Percentiles rank a stretch among this genome's conserved stretches.
Evolutionary conservation across 2,797 vertebrate species (phyloP).

Genomic region (Staurois parvus): DNA sequence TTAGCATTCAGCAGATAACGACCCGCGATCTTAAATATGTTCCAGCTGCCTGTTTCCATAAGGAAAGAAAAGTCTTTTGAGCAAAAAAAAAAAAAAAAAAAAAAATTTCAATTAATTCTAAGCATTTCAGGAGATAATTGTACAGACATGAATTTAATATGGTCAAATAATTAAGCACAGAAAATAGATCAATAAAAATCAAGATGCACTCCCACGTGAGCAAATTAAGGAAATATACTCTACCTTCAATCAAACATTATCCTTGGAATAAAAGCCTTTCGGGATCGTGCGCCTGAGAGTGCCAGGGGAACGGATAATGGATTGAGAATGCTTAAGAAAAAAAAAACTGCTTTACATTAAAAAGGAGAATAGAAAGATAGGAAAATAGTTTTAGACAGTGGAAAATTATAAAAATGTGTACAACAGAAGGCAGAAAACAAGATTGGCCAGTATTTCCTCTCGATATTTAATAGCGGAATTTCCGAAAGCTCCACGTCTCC

Average conservation of each 20-base stretch:
- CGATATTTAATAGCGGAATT: slow-evolving; percentile 43
- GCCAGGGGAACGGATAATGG: slow-evolving; percentile 60
- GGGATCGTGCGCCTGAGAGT: slow-evolving; percentile 53
- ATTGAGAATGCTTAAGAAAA: slow-evolving; percentile 61
- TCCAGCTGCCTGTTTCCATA: slow-evolving; percentile 65
- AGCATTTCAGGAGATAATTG: slow-evolving; percentile 71
- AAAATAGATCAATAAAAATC: slow-evolving; percentile 64
- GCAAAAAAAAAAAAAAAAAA: slow-evolving; percentile 49
- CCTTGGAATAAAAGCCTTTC: slow-evolving; percentile 62
- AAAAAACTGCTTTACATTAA: slow-evolving; percentile 57
- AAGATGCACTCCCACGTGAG: slow-evolving; percentile 61
- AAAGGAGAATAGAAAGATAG: slow-evolving; percentile 60
- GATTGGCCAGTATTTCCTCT: slow-evolving; percentile 33
- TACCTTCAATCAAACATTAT: slow-evolving; percentile 65
- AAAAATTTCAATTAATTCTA: slow-evolving; percentile 68
- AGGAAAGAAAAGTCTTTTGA: slow-evolving; percentile 65
- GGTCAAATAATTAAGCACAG: slow-evolving; percentile 70
- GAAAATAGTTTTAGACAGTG: slow-evolving; percentile 61
- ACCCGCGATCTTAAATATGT: slow-evolving; percentile 14
- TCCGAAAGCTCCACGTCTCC: slow-evolving; percentile 13
- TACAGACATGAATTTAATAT: slow-evolving; percentile 67
- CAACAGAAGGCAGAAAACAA: slow-evolving; percentile 48
- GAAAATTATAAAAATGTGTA: slow-evolving; percentile 54
- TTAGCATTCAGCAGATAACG: slow-evolving; percentile 31
- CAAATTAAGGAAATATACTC: slow-evolving; percentile 64